Conservation (phyloP, 1,140 invertebrate species). For the Thrips palmi region DNA sequence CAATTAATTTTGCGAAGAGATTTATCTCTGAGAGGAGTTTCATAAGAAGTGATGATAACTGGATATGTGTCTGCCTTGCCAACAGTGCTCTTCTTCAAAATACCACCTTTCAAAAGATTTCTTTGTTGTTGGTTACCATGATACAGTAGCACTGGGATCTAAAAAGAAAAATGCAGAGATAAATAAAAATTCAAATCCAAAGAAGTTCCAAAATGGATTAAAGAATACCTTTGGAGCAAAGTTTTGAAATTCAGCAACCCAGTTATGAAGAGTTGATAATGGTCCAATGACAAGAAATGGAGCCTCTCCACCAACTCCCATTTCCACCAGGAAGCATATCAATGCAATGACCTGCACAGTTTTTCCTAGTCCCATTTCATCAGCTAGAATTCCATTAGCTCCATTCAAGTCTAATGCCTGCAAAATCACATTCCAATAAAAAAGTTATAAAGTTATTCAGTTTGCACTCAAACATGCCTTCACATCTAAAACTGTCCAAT, state of each 20-base stretch:
- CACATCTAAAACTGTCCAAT: no score
- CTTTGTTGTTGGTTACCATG: constrained; percentile 29
- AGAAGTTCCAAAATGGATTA: constrained; percentile 6
- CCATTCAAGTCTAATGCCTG: constrained; percentile 39
- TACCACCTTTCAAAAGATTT: constrained; percentile 16
- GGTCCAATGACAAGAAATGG: constrained; percentile 45
- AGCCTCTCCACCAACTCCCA: constrained; percentile 29
- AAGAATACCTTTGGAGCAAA: constrained; percentile 35
- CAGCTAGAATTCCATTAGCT: constrained; percentile 60
- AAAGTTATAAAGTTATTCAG: no score
- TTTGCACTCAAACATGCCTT: no score
- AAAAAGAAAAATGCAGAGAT: no score
- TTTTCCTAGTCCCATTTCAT: constrained; percentile 69
- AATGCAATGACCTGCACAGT: constrained; percentile 51
- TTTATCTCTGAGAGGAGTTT: constrained; percentile 31
- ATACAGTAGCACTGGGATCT: constrained; percentile 37
- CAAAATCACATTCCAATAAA: constrained; percentile 10
- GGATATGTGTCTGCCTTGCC: constrained; percentile 22
- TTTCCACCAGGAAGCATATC: constrained; percentile 31
- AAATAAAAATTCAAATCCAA: constrained; percentile 5
- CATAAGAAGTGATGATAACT: constrained; percentile 39
- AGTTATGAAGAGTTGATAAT: constrained; percentile 50
- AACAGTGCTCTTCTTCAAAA: constrained; percentile 22
- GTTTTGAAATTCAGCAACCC: constrained; percentile 44
- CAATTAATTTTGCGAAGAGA: constrained; percentile 28